Base-by-base conservation (phyloP, 2,888 invertebrate species). In the Pachliopta kotzebuea region DNA sequence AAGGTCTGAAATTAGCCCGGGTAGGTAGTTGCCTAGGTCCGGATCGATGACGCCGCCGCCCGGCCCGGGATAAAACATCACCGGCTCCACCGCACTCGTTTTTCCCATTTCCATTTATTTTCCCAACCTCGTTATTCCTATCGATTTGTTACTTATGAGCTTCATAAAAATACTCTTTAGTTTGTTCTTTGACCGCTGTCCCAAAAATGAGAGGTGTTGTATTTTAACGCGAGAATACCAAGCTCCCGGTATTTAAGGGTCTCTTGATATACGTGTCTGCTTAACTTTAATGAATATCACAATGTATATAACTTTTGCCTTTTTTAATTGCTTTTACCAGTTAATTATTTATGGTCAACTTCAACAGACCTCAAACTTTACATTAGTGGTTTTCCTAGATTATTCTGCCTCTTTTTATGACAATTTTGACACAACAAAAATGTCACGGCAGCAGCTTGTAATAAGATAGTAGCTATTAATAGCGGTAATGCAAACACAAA, bases 51-150 rank as follows among this genome's bases (percentile, higher is more conserved):
- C 61, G 61, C 61, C 55, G 49, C 29, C 61, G n/a, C 21, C 18
- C 23, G 18, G 26, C 58, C 57, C 52, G 49, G 55, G 37, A 31
- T n/a, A 37, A n/a, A 56, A 56, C 55, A 56, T 49, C 55, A 55
- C 49, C 21, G 55, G n/a, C 56, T 56, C 42, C 29, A 31, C 20
- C 26, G n/a, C 68, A 74, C 74, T 73, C 64, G 59, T 68, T 45
- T 71, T 70, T 65, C 62, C 67, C 57, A 60, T 65, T 67, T 70
- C 63, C 69, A 71, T 74, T 72, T 69, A 68, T 71, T 71, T 69
- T 68, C 17, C 66, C 65, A 62, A 62, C 17, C 63, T 70, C 69
- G 70, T 71, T 71, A 70, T 56, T 66, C 49, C 26, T 50, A 62
- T 65, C 56, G 45, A 37, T 24, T 50, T 55, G n/a, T 42, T 60